Evolutionary conservation across 2,797 vertebrate species (phyloP), one percentile per base, ranked within the genome.

Genomic region (Gymnothorax reevesii): DNA sequence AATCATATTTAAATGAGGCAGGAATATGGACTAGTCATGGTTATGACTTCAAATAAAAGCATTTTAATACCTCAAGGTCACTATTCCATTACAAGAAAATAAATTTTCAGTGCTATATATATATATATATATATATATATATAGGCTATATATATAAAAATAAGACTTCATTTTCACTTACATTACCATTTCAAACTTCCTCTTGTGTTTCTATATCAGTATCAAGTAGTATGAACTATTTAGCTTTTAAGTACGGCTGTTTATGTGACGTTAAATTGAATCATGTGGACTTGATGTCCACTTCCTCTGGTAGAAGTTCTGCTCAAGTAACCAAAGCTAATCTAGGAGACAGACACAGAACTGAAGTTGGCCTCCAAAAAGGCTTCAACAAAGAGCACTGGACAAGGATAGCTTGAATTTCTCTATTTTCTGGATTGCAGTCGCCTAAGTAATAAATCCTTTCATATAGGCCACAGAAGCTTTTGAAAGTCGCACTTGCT

Each of bases 31-130:
- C 80, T 80, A 82, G 42, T 42, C 49, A 69, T 64, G 69, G 82
- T 64, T 84, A 80, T 69, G 62, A 52, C 88, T 83, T 49, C 25
- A 83, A 86, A 64, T 71, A 86, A 85, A 87, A 75, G 91, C 57
- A 84, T 91, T 87, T 90, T 83, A 90, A 90, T 91, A 92, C 93
- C 92, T 94, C 93, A 95, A 96, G 95, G 95, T 95, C 93, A 95
- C 89, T 88, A 84, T 27, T 73, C 89, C 57, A 89, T 90, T 88
- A 88, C 85, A 88, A 93, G 92, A 94, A 95, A 93, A 96, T 95
- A 92, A 92, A 94, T 93, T 91, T 88, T 88, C 88, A 90, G 89
- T 85, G 88, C 92, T 42, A 1, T 42, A 42, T 42, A 42, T 42
- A 13, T 22, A 13, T 22, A 13, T 33, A 33, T 2, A 73, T 13